Evolutionary conservation across 1,140 invertebrate genomes (phyloP), one percentile per base, ranked within the genome.

Genomic region (Orussus abietinus): DNA sequence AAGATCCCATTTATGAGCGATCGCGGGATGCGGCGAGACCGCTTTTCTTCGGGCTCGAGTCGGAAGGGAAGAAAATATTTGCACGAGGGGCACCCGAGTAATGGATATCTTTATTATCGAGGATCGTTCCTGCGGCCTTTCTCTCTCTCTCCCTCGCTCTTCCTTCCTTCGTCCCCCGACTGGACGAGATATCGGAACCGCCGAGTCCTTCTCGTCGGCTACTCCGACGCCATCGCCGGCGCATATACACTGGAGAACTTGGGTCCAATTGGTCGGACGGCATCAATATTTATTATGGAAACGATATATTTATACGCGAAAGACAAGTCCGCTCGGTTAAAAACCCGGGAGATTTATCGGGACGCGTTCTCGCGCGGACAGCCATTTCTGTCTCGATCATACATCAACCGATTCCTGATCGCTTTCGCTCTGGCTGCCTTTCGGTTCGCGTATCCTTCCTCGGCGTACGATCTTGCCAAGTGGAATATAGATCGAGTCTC

Each of bases 301-400:
- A 36, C 34, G 34, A 36, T 36, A 36, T 36, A 36, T 36, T 36
- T 36, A 36, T 36, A 36, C 34, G 34, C 34, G 34, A 18, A 36
- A 15, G 34, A 36, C 34, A 36, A 36, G 34, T 36, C 34, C 22
- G 6, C 6, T 47, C 51, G 51, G 44, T 50, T 52, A 57, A 54
- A 59, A 60, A 57, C 47, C 29, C 28, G 42, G 26, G 48, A 61
- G 59, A 61, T 61, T 61, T 61, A 61, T 61, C 53, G 55, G 47
- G 33, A 54, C 45, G 47, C 37, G 50, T 45, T 49, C 49, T 48
- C 42, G 47, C 53, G 45, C 47, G 46, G 56, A 58, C 58, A 54
- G 42, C 49, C 53, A 58, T 56, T 61, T 58, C 51, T 58, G 50
- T 40, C 52, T 49, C 45, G 49, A 58, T 51, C 53, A 49, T 55